Conservation (phyloP, 2,113 vertebrate genomes). For the Neodon shergylaensis region DNA sequence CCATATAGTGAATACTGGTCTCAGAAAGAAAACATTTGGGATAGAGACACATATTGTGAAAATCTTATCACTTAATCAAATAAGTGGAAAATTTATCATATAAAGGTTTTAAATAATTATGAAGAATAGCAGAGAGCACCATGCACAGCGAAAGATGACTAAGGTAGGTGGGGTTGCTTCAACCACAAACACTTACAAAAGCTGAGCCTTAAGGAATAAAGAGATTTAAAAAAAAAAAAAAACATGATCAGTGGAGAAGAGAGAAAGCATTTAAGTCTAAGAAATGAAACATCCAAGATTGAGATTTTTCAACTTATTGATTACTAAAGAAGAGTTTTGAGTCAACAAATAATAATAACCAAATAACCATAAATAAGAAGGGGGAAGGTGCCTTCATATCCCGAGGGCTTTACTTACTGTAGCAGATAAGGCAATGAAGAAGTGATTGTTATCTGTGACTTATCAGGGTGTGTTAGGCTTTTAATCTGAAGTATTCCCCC, state of each 20-base stretch:
- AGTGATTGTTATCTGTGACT: not conserved
- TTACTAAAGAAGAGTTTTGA: not conserved
- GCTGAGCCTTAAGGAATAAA: not conserved
- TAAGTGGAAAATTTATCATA: not conserved
- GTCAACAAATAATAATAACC: not conserved
- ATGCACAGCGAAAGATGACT: not conserved
- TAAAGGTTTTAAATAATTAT: not conserved
- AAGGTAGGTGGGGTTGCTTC: not conserved
- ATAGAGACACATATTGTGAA: conserved; percentile 7
- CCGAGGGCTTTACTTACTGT: not conserved
- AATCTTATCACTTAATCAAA: conserved; percentile 8
- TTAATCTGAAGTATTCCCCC: not conserved
- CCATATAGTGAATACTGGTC: not conserved
- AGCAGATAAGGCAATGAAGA: not conserved
- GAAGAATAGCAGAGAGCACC: not conserved
- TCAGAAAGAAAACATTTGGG: not conserved
- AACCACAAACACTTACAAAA: not conserved
- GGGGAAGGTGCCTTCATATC: not conserved
- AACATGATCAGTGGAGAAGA: not conserved
- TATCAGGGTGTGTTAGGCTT: too few species aligned
- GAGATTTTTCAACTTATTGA: not conserved
- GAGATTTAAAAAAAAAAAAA: not conserved
- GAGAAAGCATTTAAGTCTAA: not conserved
- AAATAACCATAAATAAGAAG: not conserved
- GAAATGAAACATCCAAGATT: not conserved